Percentiles rank a stretch among this genome's conserved stretches.
phyloP scores from a whole-genome alignment of 2,888 invertebrate genomes.

The Lissonota sp. region DNA sequence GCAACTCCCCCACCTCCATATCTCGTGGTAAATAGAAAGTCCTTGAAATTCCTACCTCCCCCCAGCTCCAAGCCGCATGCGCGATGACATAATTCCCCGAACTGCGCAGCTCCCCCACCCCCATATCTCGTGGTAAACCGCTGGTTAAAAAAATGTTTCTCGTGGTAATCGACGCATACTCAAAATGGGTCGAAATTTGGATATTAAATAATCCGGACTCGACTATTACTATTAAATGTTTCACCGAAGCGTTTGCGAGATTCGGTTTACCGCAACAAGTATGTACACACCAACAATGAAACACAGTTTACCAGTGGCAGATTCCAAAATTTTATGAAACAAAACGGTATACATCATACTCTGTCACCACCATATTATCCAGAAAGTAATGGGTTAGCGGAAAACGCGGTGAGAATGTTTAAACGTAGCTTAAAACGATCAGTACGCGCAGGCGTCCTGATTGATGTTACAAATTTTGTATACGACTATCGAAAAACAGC shows the following conservation, averaged over 20 bases:
- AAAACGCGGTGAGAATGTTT: too few species aligned
- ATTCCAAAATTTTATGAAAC: conserved; percentile 36
- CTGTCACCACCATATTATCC: conserved; percentile 59
- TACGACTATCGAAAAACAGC: not conserved
- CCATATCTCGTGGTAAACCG: too few species aligned
- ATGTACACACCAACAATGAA: conserved; percentile 45
- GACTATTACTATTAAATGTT: conserved; percentile 1
- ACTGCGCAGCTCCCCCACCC: too few species aligned
- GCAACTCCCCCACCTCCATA: too few species aligned
- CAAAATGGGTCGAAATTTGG: conserved; percentile 46
- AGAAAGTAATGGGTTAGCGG: not conserved
- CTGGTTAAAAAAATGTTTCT: conserved; percentile 33
- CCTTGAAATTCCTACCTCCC: too few species aligned
- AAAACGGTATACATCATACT: conserved; percentile 55
- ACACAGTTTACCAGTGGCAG: conserved; percentile 33
- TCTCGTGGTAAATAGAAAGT: too few species aligned
- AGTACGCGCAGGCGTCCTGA: too few species aligned
- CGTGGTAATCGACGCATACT: conserved; percentile 43
- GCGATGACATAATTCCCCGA: too few species aligned
- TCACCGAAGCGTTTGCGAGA: conserved; percentile 28
- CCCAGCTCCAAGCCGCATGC: too few species aligned
- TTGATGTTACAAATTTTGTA: not conserved
- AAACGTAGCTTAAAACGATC: too few species aligned
- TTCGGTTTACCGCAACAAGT: conserved; percentile 32
- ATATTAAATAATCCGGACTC: conserved; percentile 20